These are phyloP conservation scores for Podarcis muralis DNA, from an alignment of 2,113 vertebrate species.

Conservation along the genomic window DNA sequence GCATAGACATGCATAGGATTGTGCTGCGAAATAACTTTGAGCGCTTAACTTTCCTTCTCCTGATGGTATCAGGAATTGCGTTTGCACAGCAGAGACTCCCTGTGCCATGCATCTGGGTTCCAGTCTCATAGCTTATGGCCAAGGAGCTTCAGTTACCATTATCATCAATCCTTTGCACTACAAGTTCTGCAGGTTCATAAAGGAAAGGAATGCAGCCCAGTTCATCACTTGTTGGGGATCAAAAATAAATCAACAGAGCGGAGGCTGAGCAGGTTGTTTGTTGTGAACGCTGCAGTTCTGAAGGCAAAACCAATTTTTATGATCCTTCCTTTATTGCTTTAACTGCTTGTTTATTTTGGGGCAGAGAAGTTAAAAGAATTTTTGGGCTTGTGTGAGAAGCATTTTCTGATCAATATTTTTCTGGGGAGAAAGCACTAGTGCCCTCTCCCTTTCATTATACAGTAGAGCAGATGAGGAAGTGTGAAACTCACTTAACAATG, in stretches of 20 bases:
- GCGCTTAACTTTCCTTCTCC: background rate
- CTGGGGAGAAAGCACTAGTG: background rate
- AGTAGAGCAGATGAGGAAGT: background rate
- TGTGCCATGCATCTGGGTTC: background rate
- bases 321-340: conserved; percentile 12
- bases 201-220: conserved; percentile 39
- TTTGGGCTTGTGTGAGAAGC: background rate
- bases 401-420: background rate
- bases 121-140: conserved; percentile 12
- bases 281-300: conserved; percentile 25
- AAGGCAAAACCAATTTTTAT: conserved; percentile 16
- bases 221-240: conserved; percentile 29
- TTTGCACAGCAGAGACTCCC: background rate
- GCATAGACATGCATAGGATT: background rate
- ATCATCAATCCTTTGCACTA: conserved; percentile 4
- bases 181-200: conserved; percentile 11
- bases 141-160: conserved; percentile 9
- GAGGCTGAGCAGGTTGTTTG: conserved; percentile 19
- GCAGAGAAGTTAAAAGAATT: background rate
- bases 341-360: conserved; percentile 2
- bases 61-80: background rate
- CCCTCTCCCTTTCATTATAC: background rate
- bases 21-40: background rate
- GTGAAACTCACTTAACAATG: background rate
- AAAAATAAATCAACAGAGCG: conserved; percentile 49